Evolutionary conservation across 2,797 vertebrate genomes (phyloP).

Genomic region (Tapera naevia): DNA sequence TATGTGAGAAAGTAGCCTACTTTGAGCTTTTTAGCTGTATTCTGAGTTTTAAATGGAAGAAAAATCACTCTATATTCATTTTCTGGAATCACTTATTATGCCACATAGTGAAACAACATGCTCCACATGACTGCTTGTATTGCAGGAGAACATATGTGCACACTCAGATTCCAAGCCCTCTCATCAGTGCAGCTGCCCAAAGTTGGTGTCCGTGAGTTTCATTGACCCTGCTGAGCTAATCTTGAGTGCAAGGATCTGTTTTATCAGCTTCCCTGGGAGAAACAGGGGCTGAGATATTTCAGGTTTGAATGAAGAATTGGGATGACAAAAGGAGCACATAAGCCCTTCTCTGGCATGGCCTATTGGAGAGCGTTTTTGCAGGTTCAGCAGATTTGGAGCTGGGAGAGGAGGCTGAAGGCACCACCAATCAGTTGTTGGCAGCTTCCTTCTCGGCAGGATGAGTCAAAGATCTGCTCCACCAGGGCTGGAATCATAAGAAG

Average conservation of each 20-base stretch:
- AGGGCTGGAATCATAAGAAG: background rate
- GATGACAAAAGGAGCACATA: background rate
- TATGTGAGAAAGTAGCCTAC: background rate
- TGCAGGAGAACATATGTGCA: background rate
- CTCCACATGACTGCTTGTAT: background rate
- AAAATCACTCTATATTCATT: rapidly evolving
- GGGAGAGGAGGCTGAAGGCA: background rate
- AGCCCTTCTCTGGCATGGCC: background rate
- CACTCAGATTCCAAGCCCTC: rapidly evolving
- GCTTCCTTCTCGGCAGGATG: background rate
- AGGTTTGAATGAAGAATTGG: background rate
- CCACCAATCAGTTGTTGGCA: background rate
- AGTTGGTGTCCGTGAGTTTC: no score
- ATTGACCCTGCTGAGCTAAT: rapidly evolving
- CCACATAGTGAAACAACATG: rapidly evolving
- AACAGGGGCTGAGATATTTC: background rate
- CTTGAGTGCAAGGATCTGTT: background rate
- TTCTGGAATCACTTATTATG: background rate
- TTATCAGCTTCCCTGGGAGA: background rate
- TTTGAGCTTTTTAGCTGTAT: background rate
- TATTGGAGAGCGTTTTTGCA: background rate
- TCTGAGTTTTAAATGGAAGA: background rate
- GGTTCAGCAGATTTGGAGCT: background rate
- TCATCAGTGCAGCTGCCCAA: background rate
- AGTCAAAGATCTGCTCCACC: background rate